Conservation (phyloP, 2,113 vertebrate species). For the Chaetodon trifascialis region DNA sequence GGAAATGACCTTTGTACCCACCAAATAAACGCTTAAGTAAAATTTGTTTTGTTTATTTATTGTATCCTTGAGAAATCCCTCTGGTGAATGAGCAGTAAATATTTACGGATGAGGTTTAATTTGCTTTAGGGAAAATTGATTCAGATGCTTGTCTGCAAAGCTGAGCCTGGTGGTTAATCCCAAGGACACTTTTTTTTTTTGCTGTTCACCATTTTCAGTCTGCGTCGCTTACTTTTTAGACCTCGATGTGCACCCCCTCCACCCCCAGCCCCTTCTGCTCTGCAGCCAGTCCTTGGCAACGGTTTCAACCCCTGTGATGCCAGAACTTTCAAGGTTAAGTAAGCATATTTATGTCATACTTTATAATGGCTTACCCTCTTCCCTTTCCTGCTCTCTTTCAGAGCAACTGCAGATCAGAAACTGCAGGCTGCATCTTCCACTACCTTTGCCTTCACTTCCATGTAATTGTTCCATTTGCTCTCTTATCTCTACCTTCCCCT, state of each 20-base stretch:
- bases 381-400: conserved; percentile 23
- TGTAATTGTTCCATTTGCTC: neutral
- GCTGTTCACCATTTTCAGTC: neutral
- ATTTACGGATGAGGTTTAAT: conserved; percentile 18
- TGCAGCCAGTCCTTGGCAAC: conserved; percentile 32
- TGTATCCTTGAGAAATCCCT: neutral
- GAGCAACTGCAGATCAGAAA: conserved; percentile 38
- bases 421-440: neutral
- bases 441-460: neutral
- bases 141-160: conserved; percentile 19
- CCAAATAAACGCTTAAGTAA: neutral
- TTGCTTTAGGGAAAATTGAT: conserved; percentile 16
- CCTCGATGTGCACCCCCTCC: conserved; percentile 1
- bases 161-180: conserved; percentile 6
- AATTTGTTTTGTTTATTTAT: neutral
- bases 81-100: conserved; percentile 5
- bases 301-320: conserved; percentile 21
- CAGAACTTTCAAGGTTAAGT: conserved; percentile 56
- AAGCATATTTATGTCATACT: conserved; percentile 47
- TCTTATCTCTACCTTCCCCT: conserved; percentile 33
- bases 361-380: conserved; percentile 36
- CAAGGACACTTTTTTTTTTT: neutral
- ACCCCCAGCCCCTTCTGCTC: neutral
- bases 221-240: neutral
- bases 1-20: neutral